Evolutionary conservation across 1,140 invertebrate species (phyloP), one percentile per base, ranked within the genome.

Genomic region (Achroia grisella): DNA sequence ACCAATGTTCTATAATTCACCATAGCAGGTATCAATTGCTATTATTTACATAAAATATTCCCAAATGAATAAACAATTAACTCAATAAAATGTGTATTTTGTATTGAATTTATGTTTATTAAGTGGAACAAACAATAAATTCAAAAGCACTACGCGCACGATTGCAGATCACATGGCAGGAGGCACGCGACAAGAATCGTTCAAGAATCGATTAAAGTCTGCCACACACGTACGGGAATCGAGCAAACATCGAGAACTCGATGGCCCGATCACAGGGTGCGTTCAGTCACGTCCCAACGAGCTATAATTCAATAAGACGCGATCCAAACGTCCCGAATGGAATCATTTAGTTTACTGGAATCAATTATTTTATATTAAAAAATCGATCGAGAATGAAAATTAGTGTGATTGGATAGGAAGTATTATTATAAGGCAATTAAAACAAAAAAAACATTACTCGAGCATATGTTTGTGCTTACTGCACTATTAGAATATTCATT

Each of bases 261-360:
- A 58, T 62, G 59, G 61, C 44, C 71, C 61, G 64, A 60, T 61
- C 62, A 44, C 56, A n/a, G 47, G 52, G 10, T 41, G 52, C 50
- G 57, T 47, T 55, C 45, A 57, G 58, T 72, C 74, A 81, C 76
- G 69, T 76, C 41, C 54, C 48, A 30, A 48, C 55, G 36, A 63
- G 48, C 64, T 59, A 72, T 76, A 77, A 80, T 77, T 77, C 73
- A 77, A 80, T 77, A 76, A 75, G 62, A 62, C 56, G 59, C 63
- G 55, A 74, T 64, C 66, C 62, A 58, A 62, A 57, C 61, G 44
- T 28, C 57, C 52, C 68, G 52, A 69, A 55, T 56, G 51, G 61
- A 69, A 71, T 67, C 64, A 57, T 66, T 62, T 56, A 50, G 44
- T 67, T 59, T 48, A 58, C 59, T 63, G 53, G 35, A 33, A 57